These are phyloP conservation scores for Etia nguti DNA, from an alignment of 2,113 vertebrate species.

Conservation along the genomic window DNA sequence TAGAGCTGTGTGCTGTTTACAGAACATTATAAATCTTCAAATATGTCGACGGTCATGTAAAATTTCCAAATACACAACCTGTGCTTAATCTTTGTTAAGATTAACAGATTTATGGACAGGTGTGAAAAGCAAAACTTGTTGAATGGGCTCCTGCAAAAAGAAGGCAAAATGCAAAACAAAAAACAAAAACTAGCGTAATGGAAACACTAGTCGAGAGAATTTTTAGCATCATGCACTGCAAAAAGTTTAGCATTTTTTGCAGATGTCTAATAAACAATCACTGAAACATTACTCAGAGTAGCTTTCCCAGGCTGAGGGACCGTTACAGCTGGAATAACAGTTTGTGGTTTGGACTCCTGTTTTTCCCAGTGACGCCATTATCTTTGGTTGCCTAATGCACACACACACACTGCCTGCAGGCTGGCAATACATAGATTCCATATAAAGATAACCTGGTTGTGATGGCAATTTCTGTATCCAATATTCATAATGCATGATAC, in stretches of 20 bases:
- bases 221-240: neutral
- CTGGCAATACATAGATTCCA: neutral
- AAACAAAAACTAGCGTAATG: neutral
- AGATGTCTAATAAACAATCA: conserved; percentile 42
- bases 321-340: conserved; percentile 77
- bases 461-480: neutral
- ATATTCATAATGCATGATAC: neutral
- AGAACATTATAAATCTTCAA: neutral
- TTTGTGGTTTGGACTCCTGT: conserved; percentile 57
- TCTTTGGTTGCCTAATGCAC: conserved; percentile 17
- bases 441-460: neutral
- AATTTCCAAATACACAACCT: neutral
- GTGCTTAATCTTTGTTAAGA: neutral
- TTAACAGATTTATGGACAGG: neutral
- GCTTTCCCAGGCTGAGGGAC: conserved; percentile 66
- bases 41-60: neutral
- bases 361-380: conserved; percentile 59
- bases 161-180: neutral
- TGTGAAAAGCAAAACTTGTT: neutral
- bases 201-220: neutral
- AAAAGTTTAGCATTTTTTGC: conserved; percentile 47
- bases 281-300: conserved; percentile 18
- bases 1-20: neutral
- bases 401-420: conserved; percentile 4
- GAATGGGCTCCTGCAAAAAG: neutral